Percentiles rank a stretch among this genome's conserved stretches.
phyloP scores from a whole-genome alignment of 2,113 vertebrate genomes.

The Takifugu bimaculatus region DNA sequence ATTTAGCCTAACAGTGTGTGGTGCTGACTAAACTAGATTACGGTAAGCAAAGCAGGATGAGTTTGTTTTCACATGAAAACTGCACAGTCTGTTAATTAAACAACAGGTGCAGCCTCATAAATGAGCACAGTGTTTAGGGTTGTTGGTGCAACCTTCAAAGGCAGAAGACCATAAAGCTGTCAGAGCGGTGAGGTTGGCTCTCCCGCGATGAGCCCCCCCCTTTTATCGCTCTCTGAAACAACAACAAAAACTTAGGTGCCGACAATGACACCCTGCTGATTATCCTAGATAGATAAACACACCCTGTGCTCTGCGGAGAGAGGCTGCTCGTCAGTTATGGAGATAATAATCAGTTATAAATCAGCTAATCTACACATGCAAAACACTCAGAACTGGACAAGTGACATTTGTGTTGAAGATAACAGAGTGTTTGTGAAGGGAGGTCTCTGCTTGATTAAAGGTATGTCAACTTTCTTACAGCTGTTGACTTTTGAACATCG shows the following conservation, averaged over 20 bases:
- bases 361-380: conserved; percentile 26
- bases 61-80: background rate
- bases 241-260: background rate
- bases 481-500: conserved; percentile 10
- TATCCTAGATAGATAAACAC: conserved; percentile 11
- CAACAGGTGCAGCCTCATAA: conserved; percentile 6
- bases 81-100: conserved; percentile 3
- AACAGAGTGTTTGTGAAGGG: conserved; percentile 23
- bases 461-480: background rate
- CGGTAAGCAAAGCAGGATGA: background rate
- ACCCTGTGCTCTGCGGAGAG: conserved; percentile 2
- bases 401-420: conserved; percentile 12
- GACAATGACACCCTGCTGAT: background rate
- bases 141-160: background rate
- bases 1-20: background rate
- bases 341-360: conserved; percentile 21
- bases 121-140: background rate
- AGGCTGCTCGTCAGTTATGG: conserved; percentile 16
- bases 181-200: conserved; percentile 6
- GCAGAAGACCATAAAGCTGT: conserved; percentile 8
- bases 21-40: background rate
- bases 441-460: conserved; percentile 6
- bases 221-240: conserved; percentile 2
- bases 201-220: background rate
- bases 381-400: conserved; percentile 9